These are phyloP conservation scores for Urechis unicinctus DNA, from an alignment of 2,888 invertebrate genomes.

Conservation along the genomic window DNA sequence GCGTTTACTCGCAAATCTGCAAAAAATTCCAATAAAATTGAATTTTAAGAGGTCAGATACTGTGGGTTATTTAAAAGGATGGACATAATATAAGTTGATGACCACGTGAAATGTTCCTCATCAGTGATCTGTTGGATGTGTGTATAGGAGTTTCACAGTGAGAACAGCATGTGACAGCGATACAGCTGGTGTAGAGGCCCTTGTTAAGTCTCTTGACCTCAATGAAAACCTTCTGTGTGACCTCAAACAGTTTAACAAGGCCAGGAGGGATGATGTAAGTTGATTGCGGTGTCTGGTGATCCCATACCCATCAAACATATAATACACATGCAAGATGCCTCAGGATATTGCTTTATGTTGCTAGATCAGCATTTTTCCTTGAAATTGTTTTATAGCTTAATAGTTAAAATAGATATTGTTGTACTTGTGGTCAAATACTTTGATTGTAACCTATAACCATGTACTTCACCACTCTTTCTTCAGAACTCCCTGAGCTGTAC, in stretches of 20 bases:
- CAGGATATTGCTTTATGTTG: not conserved
- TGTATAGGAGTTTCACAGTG: constrained; percentile 43
- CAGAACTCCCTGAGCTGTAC: too few species aligned
- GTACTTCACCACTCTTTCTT: too few species aligned
- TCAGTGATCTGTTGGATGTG: not conserved
- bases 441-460: too few species aligned
- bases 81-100: too few species aligned
- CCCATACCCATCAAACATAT: not conserved
- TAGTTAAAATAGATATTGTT: too few species aligned
- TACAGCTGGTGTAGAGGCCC: constrained; percentile 27
- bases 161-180: constrained; percentile 33
- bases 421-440: too few species aligned
- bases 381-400: too few species aligned
- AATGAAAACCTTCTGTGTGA: constrained; percentile 39
- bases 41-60: too few species aligned
- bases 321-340: not conserved
- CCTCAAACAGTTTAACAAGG: constrained; percentile 37
- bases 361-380: too few species aligned
- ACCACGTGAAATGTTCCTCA: too few species aligned
- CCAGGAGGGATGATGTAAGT: constrained; percentile 37
- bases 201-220: constrained; percentile 36
- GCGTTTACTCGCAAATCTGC: constrained; percentile 6
- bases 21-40: not conserved
- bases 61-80: too few species aligned
- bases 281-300: not conserved